Conservation (phyloP, 2,888 invertebrate genomes). For the Terebella lapidaria region DNA sequence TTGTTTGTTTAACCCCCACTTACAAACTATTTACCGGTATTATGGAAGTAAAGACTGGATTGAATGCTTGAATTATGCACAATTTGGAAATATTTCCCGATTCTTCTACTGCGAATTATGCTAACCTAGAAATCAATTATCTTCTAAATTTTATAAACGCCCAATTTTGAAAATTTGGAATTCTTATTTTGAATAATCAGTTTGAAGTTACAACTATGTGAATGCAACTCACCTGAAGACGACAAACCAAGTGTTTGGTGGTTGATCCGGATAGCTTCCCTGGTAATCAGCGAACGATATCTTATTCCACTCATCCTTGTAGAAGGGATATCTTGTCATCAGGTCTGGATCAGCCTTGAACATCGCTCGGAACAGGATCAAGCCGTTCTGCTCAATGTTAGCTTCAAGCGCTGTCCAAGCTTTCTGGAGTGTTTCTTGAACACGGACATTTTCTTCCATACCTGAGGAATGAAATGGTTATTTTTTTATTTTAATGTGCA, state of each 20-base stretch:
- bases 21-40: too few species aligned
- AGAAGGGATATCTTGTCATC: slow-evolving; percentile 49
- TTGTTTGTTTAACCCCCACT: too few species aligned
- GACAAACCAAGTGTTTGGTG: slow-evolving; percentile 51
- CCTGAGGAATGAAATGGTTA: slow-evolving; percentile 28
- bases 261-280: slow-evolving; percentile 48
- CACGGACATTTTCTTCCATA: slow-evolving; percentile 40
- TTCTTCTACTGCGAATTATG: too few species aligned
- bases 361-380: slow-evolving; percentile 46
- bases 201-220: too few species aligned
- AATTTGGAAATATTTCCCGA: too few species aligned
- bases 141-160: too few species aligned
- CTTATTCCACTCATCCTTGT: slow-evolving; percentile 53
- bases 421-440: slow-evolving; percentile 41
- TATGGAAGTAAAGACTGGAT: too few species aligned
- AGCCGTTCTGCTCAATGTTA: slow-evolving; percentile 40
- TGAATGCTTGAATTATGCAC: too few species aligned
- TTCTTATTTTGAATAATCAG: too few species aligned
- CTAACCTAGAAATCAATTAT: too few species aligned
- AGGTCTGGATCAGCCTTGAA: slow-evolving; percentile 45
- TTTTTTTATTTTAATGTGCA: background rate
- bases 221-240: slow-evolving; percentile 49
- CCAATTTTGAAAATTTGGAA: too few species aligned
- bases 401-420: slow-evolving; percentile 45
- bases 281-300: slow-evolving; percentile 50